Conservation (phyloP, 1,140 invertebrate species). For the Pachyrhynchus sulphureomaculatus region DNA sequence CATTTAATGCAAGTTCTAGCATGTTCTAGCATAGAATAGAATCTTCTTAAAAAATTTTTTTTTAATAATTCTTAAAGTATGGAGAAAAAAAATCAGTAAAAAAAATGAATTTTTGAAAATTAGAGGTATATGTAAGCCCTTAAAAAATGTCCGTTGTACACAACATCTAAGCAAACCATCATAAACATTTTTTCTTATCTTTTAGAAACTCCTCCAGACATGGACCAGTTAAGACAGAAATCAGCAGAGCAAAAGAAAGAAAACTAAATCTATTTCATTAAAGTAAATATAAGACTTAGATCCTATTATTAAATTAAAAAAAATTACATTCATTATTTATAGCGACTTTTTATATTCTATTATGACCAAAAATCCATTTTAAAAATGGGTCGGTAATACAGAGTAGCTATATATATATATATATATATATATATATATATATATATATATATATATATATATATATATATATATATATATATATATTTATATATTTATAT, state of each 20-base stretch:
- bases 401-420: too few species aligned
- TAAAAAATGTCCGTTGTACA: background rate
- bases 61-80: too few species aligned
- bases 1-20: too few species aligned
- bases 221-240: conserved; percentile 9
- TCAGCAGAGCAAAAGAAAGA: conserved; percentile 21
- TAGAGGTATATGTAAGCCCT: too few species aligned
- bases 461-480: too few species aligned
- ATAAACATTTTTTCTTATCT: conserved; percentile 3
- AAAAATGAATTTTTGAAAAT: too few species aligned
- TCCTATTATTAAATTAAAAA: conserved; percentile 10
- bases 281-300: conserved; percentile 9
- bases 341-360: background rate
- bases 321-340: background rate
- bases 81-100: too few species aligned
- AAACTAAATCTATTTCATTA: conserved; percentile 7
- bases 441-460: too few species aligned
- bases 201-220: background rate
- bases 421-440: too few species aligned
- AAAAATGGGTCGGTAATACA: background rate
- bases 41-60: too few species aligned
- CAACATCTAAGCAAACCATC: background rate
- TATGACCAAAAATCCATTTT: background rate
- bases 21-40: too few species aligned
- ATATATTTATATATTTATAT: too few species aligned